Evolutionary conservation across 2,113 vertebrate species (phyloP).

Genomic region (Tricholaema leucomelas): DNA sequence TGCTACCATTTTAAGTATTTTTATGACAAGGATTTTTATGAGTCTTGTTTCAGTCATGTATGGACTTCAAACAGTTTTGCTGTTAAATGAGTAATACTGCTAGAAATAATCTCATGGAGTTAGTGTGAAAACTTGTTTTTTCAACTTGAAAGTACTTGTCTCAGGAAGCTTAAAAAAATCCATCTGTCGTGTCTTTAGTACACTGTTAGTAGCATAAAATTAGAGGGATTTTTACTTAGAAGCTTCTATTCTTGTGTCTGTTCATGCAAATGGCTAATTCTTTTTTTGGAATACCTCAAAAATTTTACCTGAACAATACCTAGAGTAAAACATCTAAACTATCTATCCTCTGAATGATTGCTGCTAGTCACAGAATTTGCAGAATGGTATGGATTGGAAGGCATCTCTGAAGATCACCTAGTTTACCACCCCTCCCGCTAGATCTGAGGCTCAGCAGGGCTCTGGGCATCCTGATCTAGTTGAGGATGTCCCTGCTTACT

Average conservation of each 20-base stretch:
- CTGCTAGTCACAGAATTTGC: not conserved
- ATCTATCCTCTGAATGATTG: not conserved
- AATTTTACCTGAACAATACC: not conserved
- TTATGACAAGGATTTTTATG: not conserved
- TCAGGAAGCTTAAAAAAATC: not conserved
- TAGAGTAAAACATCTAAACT: not conserved
- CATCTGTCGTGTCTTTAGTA: not conserved
- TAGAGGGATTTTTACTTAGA: not conserved
- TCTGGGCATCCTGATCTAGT: no score
- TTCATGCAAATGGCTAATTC: not conserved
- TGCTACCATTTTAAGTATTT: not conserved
- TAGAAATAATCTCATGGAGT: not conserved
- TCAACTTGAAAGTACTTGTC: not conserved
- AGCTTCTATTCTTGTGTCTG: not conserved
- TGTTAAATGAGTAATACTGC: not conserved
- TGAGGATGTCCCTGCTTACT: no score
- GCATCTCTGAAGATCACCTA: no score
- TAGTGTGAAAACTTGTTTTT: not conserved
- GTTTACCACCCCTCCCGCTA: no score
- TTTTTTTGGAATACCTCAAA: not conserved
- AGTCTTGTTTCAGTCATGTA: not conserved
- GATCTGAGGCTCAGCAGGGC: no score
- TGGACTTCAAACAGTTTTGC: not conserved
- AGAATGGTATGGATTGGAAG: no score
- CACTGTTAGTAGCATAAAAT: not conserved